These are phyloP conservation scores for Belonocnema kinseyi DNA, from an alignment of 1,140 invertebrate genomes.

Conservation along the genomic window DNA sequence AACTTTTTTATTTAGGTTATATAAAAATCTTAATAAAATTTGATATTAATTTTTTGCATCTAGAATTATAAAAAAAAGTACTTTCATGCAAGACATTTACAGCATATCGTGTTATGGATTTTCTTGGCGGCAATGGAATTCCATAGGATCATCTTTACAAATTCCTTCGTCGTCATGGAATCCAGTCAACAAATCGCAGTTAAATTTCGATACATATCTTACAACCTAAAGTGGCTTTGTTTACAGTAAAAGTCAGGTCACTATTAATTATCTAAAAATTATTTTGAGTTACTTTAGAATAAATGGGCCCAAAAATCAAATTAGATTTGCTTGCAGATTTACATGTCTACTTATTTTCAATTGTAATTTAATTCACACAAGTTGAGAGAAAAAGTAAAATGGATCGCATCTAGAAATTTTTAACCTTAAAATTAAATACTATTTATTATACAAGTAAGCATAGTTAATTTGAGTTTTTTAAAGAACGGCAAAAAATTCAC, in stretches of 20 bases:
- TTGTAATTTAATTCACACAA: not conserved
- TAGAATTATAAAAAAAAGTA: too few relatives aligned
- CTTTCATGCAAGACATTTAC: too few relatives aligned
- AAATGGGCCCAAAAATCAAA: not conserved
- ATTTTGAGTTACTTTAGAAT: not conserved
- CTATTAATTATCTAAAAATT: not conserved
- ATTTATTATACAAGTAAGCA: too few relatives aligned
- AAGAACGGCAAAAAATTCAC: not conserved
- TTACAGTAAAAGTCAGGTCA: not conserved
- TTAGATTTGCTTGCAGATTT: not conserved
- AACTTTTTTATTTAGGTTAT: too few relatives aligned
- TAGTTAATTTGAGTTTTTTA: too few relatives aligned
- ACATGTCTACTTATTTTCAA: not conserved
- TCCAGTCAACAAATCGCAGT: constrained; percentile 11
- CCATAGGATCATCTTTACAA: constrained; percentile 25
- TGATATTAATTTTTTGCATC: too few relatives aligned
- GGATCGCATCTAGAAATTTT: too few relatives aligned
- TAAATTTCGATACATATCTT: not conserved
- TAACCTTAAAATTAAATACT: too few relatives aligned
- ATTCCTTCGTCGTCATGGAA: constrained; percentile 38
- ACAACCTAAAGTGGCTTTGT: not conserved
- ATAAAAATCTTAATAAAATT: too few relatives aligned
- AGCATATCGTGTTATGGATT: not conserved
- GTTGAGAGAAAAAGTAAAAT: too few relatives aligned
- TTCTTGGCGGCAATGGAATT: not conserved